Evolutionary conservation across 2,113 vertebrate genomes (phyloP), one percentile per base, ranked within the genome.

Genomic region (Platysternon megacephalum): DNA sequence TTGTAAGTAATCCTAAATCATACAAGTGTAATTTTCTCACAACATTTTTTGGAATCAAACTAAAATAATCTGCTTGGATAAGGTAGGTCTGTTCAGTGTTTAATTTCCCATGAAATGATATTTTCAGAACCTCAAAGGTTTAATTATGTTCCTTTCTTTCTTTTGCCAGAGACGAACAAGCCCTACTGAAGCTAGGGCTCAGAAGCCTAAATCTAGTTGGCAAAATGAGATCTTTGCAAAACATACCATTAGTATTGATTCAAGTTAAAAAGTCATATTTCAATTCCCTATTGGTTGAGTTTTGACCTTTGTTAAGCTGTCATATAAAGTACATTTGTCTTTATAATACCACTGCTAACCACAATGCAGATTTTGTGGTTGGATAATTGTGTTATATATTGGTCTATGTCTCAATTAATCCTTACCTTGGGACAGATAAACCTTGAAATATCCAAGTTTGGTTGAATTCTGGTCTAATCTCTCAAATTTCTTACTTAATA

Each of bases 231-330:
- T 97, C 89, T 48, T 96, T 91, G 65, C 22, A 89, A 96, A 95
- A 87, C 51, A 86, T 12, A 91, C 1, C 29, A 72, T 95, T 81
- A 9, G 21, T 92, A 91, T 78, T 96, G 85, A 96, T 92, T 97
- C 55, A 79, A 87, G 51, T 56, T 88, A 89, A 96, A 93, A 96
- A 65, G 28, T 84, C 12, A 5, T 91, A 58, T 55, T 76, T 86
- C 91, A 95, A 95, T 96, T 90, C 81, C 92, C 53, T 93, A 2
- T 48, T 91, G 94, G 79, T 55, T 94, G 87, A 55, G 58, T 95
- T 97, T 94, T 95, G 88, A 96, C 94, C 81, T 97, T 97, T 97
- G 83, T 92, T 96, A 84, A 95, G 68, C 72, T 96, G 53, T 94
- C 53, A 95, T 68, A 86, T 92, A 95, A 94, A 95, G 94, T 93